These are phyloP conservation scores for Stomorhina lunata DNA, from an alignment of 2,888 invertebrate species.

Conservation along the genomic window DNA sequence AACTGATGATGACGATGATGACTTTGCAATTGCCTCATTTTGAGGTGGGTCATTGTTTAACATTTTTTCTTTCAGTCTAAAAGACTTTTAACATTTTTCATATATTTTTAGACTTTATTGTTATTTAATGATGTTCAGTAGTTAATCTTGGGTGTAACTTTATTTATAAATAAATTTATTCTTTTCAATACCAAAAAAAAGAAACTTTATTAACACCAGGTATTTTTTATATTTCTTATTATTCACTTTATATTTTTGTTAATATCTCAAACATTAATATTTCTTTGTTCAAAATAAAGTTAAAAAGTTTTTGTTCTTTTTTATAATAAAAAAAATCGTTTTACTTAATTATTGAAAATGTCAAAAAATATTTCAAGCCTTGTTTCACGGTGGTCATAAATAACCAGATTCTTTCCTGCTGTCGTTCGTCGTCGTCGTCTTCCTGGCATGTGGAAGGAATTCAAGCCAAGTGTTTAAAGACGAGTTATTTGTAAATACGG, in stretches of 20 bases:
- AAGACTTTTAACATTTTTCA: not conserved
- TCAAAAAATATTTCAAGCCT: conserved; percentile 49
- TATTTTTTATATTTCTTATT: too few relatives aligned
- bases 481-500: not conserved
- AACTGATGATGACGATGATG: not conserved
- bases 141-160: conserved; percentile 34
- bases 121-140: conserved; percentile 31
- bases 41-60: conserved; percentile 64
- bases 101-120: conserved; percentile 18
- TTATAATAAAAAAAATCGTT: not conserved
- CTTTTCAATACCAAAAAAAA: not conserved
- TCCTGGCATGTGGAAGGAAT: not conserved
- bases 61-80: conserved; percentile 22
- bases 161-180: conserved; percentile 35
- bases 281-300: conserved; percentile 1
- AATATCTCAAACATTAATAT: too few relatives aligned
- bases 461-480: not conserved
- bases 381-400: conserved; percentile 2
- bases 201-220: not conserved
- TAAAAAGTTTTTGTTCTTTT: not conserved
- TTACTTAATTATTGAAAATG: too few relatives aligned
- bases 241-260: too few relatives aligned
- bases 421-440: too few relatives aligned
- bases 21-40: conserved; percentile 46
- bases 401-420: conserved; percentile 11